Base-by-base conservation (phyloP, 2,888 invertebrate genomes). In the Oligia strigilis region DNA sequence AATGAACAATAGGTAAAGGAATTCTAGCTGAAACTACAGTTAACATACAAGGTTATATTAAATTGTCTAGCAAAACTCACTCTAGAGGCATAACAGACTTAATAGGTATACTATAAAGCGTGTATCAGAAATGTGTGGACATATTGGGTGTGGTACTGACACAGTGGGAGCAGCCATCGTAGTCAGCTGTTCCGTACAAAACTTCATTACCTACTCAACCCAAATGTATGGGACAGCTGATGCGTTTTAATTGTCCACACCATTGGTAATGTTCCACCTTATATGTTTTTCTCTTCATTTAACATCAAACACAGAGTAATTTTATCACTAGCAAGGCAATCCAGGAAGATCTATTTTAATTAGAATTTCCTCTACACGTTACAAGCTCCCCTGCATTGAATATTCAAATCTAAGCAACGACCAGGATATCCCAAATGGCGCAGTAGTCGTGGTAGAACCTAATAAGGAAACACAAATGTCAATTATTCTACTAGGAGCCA, bases 381-480 rank as follows among this genome's bases (percentile, higher is more conserved):
- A 72, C 77, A 66, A 65, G 78, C 23, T 69, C 23, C 46, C 43
- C 46, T 70, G 46, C n/a, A 14, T 71, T 78, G 43, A 70, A 78
- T 76, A 77, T 80, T 85, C 72, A 67, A 86, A 78, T 62, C 36
- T 40, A 29, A 46, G 60, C 60, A 40, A 46, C 52, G 40, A 13
- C 49, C 67, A 88, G 87, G 89, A 88, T 69, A 89, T 89, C 85
- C 87, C 73, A 80, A 77, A 87, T 80, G 74, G 75, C 73, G 40
- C 60, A 62, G 52, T 52, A 62, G 13, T 40, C 19, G 49, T 79
- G 66, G 40, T 77, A 70, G 29, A 64, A 58, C 23, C 74, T 75
- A 87, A 87, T 58, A 88, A 83, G 87, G 89, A 88, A 85, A 83
- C 77, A 87, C 85, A 87, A 84, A 86, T 76, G 60, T 58, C 75